Evolutionary conservation across 2,888 invertebrate genomes (phyloP).

Genomic region (Pyrgus malvae): DNA sequence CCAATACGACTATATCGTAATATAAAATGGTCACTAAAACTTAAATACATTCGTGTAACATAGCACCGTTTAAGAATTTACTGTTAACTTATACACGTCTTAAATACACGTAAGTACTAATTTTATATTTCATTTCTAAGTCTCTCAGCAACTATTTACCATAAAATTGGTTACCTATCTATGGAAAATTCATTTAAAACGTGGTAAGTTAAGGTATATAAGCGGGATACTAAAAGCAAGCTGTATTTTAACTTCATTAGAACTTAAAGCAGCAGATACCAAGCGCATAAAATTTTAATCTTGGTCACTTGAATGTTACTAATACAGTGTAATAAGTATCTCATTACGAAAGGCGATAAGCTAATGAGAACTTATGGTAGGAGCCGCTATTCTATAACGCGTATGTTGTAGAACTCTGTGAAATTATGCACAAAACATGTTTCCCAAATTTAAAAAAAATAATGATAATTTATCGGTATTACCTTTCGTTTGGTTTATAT

Average conservation of each 20-base stretch:
- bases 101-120: background rate
- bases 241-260: slow-evolving; percentile 13
- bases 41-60: too few relatives aligned
- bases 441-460: too few relatives aligned
- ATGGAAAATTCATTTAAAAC: too few relatives aligned
- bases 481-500: too few relatives aligned
- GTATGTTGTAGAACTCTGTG: background rate
- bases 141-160: background rate
- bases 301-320: background rate
- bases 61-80: slow-evolving; percentile 3
- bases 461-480: too few relatives aligned
- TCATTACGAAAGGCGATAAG: slow-evolving; percentile 24
- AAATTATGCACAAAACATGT: background rate
- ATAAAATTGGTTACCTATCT: background rate
- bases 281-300: slow-evolving; percentile 8
- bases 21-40: too few relatives aligned
- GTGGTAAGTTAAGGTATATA: too few relatives aligned
- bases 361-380: slow-evolving; percentile 28
- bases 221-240: background rate
- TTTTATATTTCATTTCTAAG: background rate
- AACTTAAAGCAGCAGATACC: background rate
- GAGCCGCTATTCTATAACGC: slow-evolving; percentile 25
- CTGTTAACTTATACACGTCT: background rate
- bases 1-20: too few relatives aligned
- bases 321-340: slow-evolving; percentile 17